These are phyloP conservation scores for Syrrhaptes paradoxus DNA, from an alignment of 2,113 vertebrate genomes.

Conservation along the genomic window DNA sequence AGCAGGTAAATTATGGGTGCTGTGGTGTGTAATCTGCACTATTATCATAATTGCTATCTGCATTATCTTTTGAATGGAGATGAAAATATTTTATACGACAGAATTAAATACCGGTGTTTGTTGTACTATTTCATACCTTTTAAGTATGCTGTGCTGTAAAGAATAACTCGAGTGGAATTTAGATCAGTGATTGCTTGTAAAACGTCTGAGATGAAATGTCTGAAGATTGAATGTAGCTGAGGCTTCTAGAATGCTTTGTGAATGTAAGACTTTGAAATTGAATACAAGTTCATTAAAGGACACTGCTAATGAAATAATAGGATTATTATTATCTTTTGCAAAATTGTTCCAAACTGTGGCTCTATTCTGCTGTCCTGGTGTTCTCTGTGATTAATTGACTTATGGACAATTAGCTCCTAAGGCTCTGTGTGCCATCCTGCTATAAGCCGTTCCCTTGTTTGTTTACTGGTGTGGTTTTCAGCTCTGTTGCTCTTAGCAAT, in stretches of 20 bases:
- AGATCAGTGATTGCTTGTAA: neutral
- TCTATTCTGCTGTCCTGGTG: neutral
- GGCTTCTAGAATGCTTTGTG: neutral
- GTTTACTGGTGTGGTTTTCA: neutral
- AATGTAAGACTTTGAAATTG: neutral
- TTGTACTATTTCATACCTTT: neutral
- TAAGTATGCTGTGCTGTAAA: neutral
- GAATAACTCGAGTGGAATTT: conserved; percentile 9
- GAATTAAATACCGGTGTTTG: conserved; percentile 7
- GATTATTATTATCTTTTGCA: neutral
- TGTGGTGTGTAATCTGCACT: conserved; percentile 1
- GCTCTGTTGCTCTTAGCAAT: neutral
- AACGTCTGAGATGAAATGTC: neutral
- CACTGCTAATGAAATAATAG: neutral
- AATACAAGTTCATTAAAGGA: neutral
- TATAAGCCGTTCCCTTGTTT: neutral
- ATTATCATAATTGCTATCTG: conserved; percentile 34
- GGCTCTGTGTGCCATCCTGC: neutral
- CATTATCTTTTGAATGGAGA: conserved; percentile 3
- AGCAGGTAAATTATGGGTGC: conserved; percentile 29
- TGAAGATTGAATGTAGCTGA: neutral
- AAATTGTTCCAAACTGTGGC: neutral
- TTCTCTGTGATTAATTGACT: neutral
- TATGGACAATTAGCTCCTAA: neutral
- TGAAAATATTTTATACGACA: conserved; percentile 22